Evolutionary conservation across 2,797 vertebrate genomes (phyloP), one percentile per base, ranked within the genome.

Genomic region (Anomalospiza imberbis): DNA sequence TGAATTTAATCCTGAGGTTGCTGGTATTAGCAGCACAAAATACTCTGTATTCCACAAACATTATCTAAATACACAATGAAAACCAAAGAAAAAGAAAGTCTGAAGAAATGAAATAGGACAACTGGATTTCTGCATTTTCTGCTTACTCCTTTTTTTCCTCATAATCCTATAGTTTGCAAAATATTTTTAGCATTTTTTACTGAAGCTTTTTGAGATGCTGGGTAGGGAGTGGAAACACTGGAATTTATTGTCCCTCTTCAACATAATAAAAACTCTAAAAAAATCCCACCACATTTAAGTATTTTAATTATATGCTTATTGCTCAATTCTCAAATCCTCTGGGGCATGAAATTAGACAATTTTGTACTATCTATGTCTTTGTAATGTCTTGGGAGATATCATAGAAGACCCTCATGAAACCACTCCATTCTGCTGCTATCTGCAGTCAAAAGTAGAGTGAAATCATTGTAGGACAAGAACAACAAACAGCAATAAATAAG

Each of bases 261-360:
- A 57, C 28, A 53, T 82, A 73, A 38, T 8, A 32, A 36, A 94
- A 94, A 94, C 29, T 38, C 32, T 31, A 81, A 89, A 75, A 62
- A 68, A 68, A n/a, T 26, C 47, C 22, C 36, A 78, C 40, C 48
- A 51, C 60, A 29, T 92, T 93, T 88, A 86, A 79, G 57, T 93
- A 38, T 77, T 73, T 19, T 93, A 96, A 91, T 71, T 91, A 80
- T 51, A 76, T n/a, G 14, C 65, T 72, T 94, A 32, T 83, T 84
- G 53, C 13, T 94, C 53, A 81, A 85, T 89, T 87, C 81, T 90
- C 74, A 94, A 94, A 85, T 89, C 67, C 93, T 94, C 74, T 85
- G 67, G 77, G 76, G 44, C 74, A 70, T 87, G 72, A 94, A 91
- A 93, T 88, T 75, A 81, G 87, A 91, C 6, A 78, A 82, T 68